Evolutionary conservation across 2,888 invertebrate species (phyloP).

Genomic region (Microctonus aethiopoides): DNA sequence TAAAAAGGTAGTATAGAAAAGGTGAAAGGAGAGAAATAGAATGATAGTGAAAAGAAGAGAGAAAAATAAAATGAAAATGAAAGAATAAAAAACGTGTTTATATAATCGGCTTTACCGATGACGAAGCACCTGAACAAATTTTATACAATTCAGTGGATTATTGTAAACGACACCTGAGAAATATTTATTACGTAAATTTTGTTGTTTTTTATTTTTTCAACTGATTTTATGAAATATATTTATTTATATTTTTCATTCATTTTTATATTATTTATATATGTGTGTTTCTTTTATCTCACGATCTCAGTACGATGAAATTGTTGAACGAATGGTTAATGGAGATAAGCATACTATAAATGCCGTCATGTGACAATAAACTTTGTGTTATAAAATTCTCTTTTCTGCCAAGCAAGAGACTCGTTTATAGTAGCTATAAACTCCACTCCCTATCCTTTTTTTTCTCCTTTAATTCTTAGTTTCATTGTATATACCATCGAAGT

Average conservation of each 20-base stretch:
- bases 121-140: conserved; percentile 6
- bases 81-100: background rate
- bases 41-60: background rate
- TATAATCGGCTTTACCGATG: conserved; percentile 13
- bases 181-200: background rate
- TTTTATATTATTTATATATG: too few species aligned
- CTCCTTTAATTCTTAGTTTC: conserved; percentile 1
- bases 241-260: too few species aligned
- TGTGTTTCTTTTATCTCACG: background rate
- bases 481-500: conserved; percentile 16
- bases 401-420: conserved; percentile 10
- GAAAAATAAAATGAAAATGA: background rate
- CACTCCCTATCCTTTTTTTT: background rate
- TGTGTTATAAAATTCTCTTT: conserved; percentile 16
- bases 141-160: background rate
- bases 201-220: conserved; percentile 30
- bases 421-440: conserved; percentile 25
- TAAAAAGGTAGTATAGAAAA: background rate
- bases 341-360: conserved; percentile 17
- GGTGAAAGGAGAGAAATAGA: background rate
- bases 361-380: conserved; percentile 6
- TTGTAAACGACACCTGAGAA: background rate
- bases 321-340: conserved; percentile 14
- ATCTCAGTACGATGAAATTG: conserved; percentile 4
- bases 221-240: too few species aligned